Evolutionary conservation across 2,113 vertebrate genomes (phyloP), one percentile per base, ranked within the genome.

Genomic region (Anseranas semipalmata): DNA sequence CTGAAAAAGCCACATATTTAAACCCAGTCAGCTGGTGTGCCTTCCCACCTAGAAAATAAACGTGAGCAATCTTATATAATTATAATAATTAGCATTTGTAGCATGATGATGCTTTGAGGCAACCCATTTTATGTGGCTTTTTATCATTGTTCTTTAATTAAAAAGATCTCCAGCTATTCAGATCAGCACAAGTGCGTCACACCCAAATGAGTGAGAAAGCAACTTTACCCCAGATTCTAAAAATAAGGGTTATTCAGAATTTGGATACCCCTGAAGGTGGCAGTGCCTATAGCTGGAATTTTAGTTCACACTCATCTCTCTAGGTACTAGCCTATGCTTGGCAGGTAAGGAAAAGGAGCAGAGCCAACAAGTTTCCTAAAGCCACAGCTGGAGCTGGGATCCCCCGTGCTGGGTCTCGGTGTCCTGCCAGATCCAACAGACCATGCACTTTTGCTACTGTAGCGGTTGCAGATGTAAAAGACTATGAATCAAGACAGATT

Each of bases 91-190:
- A 95, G 25, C 92, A 95, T 91, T 94, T 93, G 85, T 77, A 86
- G n/a, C 55, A 91, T 43, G 85, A 93, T 74, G 90, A 77, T 91
- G 95, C 95, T 94, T 96, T 96, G 87, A 94, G 94, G 95, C 24
- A 96, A 73, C 16, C 7, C 46, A 87, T 96, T 97, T 96, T 93
- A 96, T 96, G 95, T 97, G 95, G 96, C 25, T 95, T 96, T 96
- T 94, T 97, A 96, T 97, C 95, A 96, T 96, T 91, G 63, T 97
- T 97, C 85, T 96, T 97, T 97, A 97, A 97, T 96, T 97, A 97
- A 97, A 94, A 96, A 94, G 78, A 95, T 96, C 87, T 94, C 17
- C 75, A 95, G 79, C 72, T 93, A 96, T 88, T 96, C 90, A 96
- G 90, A 97, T 93, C 85, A 88, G 85, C 95, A 85, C 2, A 4